Evolutionary conservation across 2,888 invertebrate species (phyloP).

Genomic region (Drosophila macrospina): DNA sequence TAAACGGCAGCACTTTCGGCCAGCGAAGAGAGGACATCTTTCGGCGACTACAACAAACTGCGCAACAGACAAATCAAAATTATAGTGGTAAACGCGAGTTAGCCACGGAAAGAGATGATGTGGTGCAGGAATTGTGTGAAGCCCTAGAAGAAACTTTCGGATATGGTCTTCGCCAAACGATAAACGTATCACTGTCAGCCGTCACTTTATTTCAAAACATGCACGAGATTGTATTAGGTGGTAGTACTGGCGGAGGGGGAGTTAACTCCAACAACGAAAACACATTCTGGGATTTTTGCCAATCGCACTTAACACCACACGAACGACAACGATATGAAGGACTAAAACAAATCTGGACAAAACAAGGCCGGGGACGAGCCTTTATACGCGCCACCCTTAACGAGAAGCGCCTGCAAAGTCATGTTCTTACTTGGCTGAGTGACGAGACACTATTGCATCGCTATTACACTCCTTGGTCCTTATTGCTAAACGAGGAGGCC

Average conservation of each 20-base stretch:
- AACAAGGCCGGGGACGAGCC: slow-evolving; percentile 88
- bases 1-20: slow-evolving; percentile 72
- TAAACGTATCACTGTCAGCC: slow-evolving; percentile 79
- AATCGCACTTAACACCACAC: slow-evolving; percentile 93
- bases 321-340: slow-evolving; percentile 94
- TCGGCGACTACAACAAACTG: slow-evolving; percentile 76
- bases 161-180: slow-evolving; percentile 90
- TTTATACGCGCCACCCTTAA: slow-evolving; percentile 96
- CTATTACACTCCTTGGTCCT: slow-evolving; percentile 94
- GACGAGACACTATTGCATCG: slow-evolving; percentile 88
- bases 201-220: slow-evolving; percentile 88
- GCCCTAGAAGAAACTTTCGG: slow-evolving; percentile 91
- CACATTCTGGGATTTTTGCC: slow-evolving; percentile 92
- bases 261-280: slow-evolving; percentile 73
- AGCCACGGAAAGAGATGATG: slow-evolving; percentile 93
- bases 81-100: slow-evolving; percentile 95
- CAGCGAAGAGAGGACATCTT: slow-evolving; percentile 81
- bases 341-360: slow-evolving; percentile 89
- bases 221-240: slow-evolving; percentile 89
- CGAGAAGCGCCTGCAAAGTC: slow-evolving; percentile 94
- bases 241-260: slow-evolving; percentile 18
- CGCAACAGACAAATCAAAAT: slow-evolving; percentile 89
- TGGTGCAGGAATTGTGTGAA: slow-evolving; percentile 87
- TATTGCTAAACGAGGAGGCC: slow-evolving; percentile 92
- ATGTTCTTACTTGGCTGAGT: slow-evolving; percentile 91